Conservation (phyloP, 2,888 invertebrate genomes). For the Aporophyla nigra region DNA sequence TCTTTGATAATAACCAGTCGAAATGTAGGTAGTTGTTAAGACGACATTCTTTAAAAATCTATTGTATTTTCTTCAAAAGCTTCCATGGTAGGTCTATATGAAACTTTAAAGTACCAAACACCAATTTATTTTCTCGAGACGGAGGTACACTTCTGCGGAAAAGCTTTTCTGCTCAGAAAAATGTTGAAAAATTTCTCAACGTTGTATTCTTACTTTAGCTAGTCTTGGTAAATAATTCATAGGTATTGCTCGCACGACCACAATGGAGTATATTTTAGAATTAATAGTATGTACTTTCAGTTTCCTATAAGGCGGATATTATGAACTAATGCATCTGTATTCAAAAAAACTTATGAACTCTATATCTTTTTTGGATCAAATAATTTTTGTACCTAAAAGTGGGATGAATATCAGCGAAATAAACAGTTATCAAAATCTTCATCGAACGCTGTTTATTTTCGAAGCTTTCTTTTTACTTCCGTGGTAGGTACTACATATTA, state of each 20-base stretch:
- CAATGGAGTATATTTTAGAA: conserved; percentile 52
- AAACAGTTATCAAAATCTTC: background rate
- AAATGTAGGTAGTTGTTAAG: background rate
- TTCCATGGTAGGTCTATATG: conserved; percentile 21
- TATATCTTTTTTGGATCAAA: background rate
- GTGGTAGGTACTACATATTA: background rate
- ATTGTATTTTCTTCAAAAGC: conserved; percentile 23
- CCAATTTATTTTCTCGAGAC: conserved; percentile 60
- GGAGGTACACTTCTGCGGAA: conserved; percentile 54
- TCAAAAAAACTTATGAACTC: background rate
- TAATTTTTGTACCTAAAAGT: too few relatives aligned
- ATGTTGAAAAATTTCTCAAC: conserved; percentile 56
- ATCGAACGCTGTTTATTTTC: background rate
- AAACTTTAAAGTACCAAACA: conserved; percentile 52
- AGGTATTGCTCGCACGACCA: conserved; percentile 38
- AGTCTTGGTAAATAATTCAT: conserved; percentile 59
- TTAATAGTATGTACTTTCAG: conserved; percentile 41
- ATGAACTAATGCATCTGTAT: conserved; percentile 16
- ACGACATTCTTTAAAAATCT: conserved; percentile 21
- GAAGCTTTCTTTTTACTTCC: background rate
- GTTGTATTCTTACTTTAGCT: conserved; percentile 43
- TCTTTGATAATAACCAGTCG: background rate
- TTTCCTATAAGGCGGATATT: conserved; percentile 10
- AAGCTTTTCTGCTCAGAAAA: conserved; percentile 55
- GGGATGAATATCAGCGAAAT: too few relatives aligned